Conservation (phyloP, 1,140 invertebrate species). For the Temnothorax nylanderi region DNA sequence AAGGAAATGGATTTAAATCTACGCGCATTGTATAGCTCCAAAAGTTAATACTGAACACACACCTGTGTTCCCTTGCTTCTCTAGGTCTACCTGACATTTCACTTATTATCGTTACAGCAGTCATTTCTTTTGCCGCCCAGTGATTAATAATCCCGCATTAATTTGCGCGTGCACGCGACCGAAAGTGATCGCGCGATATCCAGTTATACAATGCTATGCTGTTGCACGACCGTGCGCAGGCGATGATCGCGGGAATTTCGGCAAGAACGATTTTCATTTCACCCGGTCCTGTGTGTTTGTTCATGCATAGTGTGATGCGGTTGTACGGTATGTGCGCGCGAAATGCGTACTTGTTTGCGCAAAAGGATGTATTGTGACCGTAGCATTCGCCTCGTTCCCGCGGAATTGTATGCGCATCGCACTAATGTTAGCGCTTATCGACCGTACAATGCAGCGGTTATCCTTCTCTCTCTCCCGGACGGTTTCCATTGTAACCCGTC, state of each 20-base stretch:
- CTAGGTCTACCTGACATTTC: background rate
- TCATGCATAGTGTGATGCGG: slow-evolving; percentile 38
- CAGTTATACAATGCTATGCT: background rate
- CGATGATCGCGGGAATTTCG: slow-evolving; percentile 35
- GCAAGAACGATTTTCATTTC: slow-evolving; percentile 52
- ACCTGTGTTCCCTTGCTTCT: background rate
- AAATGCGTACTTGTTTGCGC: slow-evolving; percentile 31
- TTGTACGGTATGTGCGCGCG: slow-evolving; percentile 39
- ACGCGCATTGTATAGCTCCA: background rate
- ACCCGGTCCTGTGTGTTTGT: background rate
- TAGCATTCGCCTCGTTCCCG: slow-evolving; percentile 25
- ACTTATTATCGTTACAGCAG: background rate
- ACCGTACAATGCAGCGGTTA: slow-evolving; percentile 57
- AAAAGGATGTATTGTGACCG: slow-evolving; percentile 56
- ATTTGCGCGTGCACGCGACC: background rate
- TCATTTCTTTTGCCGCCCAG: background rate
- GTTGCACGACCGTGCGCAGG: background rate
- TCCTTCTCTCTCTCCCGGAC: slow-evolving; percentile 7
- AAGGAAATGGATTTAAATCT: background rate
- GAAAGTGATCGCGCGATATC: slow-evolving; percentile 1
- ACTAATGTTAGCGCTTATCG: slow-evolving; percentile 61
- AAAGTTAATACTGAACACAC: background rate
- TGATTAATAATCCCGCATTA: background rate
- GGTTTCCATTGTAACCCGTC: slow-evolving; percentile 57
- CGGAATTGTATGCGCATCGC: slow-evolving; percentile 48